phyloP scores from a whole-genome alignment of 2,888 invertebrate species.

The Bombyx huttoni region DNA sequence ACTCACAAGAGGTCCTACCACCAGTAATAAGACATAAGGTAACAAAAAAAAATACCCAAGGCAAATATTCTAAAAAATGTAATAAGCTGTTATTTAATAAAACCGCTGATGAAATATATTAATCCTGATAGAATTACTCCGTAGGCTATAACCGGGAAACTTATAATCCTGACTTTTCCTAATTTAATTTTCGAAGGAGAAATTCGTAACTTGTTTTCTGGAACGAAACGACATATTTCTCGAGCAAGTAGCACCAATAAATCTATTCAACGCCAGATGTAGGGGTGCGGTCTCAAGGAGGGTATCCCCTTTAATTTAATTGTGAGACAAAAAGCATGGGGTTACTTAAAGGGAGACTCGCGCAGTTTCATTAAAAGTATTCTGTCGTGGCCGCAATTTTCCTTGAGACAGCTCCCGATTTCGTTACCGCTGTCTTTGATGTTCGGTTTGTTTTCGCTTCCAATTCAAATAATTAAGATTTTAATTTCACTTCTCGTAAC shows the following conservation, averaged over 20 bases:
- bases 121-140: no score
- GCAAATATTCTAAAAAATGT: no score
- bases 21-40: no score
- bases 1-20: no score
- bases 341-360: constrained; percentile 18
- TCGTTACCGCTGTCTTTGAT: constrained; percentile 14
- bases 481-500: background rate
- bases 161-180: background rate
- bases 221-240: background rate
- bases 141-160: no score
- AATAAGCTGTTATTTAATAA: no score
- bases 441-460: constrained; percentile 6
- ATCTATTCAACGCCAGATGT: background rate
- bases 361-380: constrained; percentile 32
- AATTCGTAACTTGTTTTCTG: background rate
- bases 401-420: constrained; percentile 15
- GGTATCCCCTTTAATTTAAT: constrained; percentile 20
- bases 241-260: background rate
- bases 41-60: no score
- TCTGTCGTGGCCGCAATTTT: constrained; percentile 17
- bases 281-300: background rate
- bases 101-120: no score
- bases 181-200: background rate
- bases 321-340: constrained; percentile 24
- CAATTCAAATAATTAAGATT: constrained; percentile 4